A percentile compares a stretch with the other conserved stretches of the same genome.
Evolutionary conservation across 2,888 invertebrate genomes (phyloP).

Genomic region (Acleris holmiana): DNA sequence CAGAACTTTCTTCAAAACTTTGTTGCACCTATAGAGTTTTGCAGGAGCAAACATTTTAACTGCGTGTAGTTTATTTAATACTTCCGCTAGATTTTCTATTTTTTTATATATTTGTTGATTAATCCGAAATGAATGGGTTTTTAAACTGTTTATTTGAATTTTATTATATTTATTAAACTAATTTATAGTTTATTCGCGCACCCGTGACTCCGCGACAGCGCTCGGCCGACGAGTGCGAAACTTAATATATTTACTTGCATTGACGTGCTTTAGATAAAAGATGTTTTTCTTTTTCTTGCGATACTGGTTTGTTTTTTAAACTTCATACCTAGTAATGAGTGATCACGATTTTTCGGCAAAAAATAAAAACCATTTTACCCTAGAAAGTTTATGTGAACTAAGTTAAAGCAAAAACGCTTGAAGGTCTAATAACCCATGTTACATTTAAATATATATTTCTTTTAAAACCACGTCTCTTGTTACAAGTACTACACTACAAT

Average conservation of each 20-base stretch:
- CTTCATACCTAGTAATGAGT: no score
- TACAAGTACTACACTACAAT: no score
- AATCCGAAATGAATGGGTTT: background rate
- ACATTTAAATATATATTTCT: no score
- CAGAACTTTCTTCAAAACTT: constrained; percentile 48
- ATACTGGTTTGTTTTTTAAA: background rate
- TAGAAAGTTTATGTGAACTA: no score
- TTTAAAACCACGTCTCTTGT: no score
- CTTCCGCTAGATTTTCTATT: background rate
- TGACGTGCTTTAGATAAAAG: constrained; percentile 30
- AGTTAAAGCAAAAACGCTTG: no score
- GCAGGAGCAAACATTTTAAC: constrained; percentile 46
- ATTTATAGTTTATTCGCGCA: background rate
- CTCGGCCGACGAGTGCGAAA: constrained; percentile 19
- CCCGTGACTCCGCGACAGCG: constrained; percentile 6
- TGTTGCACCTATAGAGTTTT: constrained; percentile 48
- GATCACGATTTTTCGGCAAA: no score
- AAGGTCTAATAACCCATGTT: no score
- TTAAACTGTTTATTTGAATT: background rate
- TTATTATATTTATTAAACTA: background rate
- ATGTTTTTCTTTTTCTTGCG: constrained; percentile 27
- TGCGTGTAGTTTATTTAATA: background rate
- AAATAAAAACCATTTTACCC: no score
- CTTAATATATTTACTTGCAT: constrained; percentile 23
- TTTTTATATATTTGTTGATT: background rate